phyloP scores from a whole-genome alignment of 2,888 invertebrate genomes.

The Caenorhabditis angaria region DNA sequence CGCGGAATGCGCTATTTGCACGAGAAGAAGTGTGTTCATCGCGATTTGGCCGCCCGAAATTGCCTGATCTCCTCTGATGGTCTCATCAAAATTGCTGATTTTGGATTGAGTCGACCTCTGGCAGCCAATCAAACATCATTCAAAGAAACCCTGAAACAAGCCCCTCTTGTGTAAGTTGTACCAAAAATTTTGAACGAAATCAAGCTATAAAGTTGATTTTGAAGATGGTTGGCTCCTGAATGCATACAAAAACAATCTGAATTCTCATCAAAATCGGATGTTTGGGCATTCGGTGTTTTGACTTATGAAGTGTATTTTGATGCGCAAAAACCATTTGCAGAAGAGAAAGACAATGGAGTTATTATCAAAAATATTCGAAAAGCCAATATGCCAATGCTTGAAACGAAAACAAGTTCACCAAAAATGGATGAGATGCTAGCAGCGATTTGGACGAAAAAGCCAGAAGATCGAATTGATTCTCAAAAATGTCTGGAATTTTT shows the following conservation, averaged over 20 bases:
- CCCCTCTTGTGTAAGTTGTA: constrained; percentile 25
- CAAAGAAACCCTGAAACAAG: constrained; percentile 39
- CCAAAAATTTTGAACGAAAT: background rate
- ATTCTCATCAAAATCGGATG: constrained; percentile 56
- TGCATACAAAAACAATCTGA: constrained; percentile 47
- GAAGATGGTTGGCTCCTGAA: constrained; percentile 63
- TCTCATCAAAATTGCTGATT: constrained; percentile 71
- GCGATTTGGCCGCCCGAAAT: constrained; percentile 86
- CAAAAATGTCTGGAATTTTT: constrained; percentile 30
- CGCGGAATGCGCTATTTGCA: constrained; percentile 85
- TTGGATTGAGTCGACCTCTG: constrained; percentile 62
- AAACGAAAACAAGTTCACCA: constrained; percentile 34
- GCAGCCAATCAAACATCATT: constrained; percentile 24
- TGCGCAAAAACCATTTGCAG: constrained; percentile 41
- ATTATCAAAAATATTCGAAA: constrained; percentile 45
- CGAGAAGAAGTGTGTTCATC: constrained; percentile 83
- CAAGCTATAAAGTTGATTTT: background rate
- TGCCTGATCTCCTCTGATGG: constrained; percentile 76
- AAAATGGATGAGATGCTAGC: constrained; percentile 26
- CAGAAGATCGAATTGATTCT: constrained; percentile 36
- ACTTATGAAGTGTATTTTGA: constrained; percentile 54
- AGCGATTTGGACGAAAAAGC: constrained; percentile 38
- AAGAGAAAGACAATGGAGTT: constrained; percentile 39
- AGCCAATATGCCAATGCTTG: constrained; percentile 52
- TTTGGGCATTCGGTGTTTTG: constrained; percentile 62